Evolutionary conservation across 2,113 vertebrate genomes (phyloP).

Genomic region (Corvus cornix): DNA sequence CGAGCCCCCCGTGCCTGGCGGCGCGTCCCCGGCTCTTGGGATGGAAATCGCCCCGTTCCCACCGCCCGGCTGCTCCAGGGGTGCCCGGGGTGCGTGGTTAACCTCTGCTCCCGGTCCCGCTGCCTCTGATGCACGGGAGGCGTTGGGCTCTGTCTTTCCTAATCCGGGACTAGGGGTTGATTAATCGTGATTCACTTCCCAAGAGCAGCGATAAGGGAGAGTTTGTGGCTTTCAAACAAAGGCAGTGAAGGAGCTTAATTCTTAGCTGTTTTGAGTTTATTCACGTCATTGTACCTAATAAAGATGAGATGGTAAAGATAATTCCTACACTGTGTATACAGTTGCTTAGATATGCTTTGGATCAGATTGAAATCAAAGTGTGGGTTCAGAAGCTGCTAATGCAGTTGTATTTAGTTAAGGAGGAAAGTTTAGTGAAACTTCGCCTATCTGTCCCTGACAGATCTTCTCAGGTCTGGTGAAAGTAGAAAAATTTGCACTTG

Average conservation of each 20-base stretch:
- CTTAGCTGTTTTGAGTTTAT: not conserved
- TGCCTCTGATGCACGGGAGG: not conserved
- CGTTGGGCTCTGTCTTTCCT: not conserved
- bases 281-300: not conserved
- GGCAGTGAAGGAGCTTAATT: not conserved
- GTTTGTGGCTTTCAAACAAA: not conserved
- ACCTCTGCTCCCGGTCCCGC: not conserved
- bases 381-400: not conserved
- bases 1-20: not conserved
- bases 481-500: not conserved
- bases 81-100: rapidly evolving
- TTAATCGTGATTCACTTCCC: not conserved
- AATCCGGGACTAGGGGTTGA: rapidly evolving
- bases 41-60: not conserved
- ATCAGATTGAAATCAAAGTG: not conserved
- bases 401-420: not conserved
- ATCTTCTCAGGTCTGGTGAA: not conserved
- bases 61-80: not conserved
- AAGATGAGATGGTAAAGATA: not conserved
- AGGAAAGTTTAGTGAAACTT: not conserved
- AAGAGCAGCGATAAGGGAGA: not conserved
- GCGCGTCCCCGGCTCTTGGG: rapidly evolving
- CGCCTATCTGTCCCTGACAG: not conserved
- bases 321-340: rapidly evolving
- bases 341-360: not conserved